Conservation (phyloP, 2,888 invertebrate genomes). For the Rhaphigaster nebulosa region DNA sequence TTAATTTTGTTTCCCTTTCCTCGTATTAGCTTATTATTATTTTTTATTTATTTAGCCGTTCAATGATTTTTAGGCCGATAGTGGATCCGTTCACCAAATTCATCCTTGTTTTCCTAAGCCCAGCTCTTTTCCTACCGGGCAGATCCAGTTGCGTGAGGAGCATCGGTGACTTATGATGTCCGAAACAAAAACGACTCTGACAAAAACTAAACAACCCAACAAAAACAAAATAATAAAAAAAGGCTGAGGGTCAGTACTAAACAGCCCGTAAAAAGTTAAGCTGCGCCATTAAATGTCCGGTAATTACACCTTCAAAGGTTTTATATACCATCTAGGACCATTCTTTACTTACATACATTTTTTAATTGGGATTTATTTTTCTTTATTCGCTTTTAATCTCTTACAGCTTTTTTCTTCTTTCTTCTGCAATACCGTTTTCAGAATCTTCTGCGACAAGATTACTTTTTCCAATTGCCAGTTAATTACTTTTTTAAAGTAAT, state of each 20-base stretch:
- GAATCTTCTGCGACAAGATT: constrained; percentile 1
- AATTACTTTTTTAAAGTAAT: constrained; percentile 31
- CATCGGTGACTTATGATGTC: constrained; percentile 17
- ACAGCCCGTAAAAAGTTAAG: constrained; percentile 48
- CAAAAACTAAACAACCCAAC: constrained; percentile 31
- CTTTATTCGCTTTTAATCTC: constrained; percentile 30
- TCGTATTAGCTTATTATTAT: no score
- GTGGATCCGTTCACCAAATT: no score
- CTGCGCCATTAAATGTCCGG: constrained; percentile 22
- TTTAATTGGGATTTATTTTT: not conserved
- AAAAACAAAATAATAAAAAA: constrained; percentile 5
- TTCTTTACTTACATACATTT: constrained; percentile 49
- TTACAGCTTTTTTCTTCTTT: not conserved
- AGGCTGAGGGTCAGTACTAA: not conserved
- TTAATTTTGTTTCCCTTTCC: no score
- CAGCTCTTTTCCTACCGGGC: not conserved
- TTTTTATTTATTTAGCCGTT: no score
- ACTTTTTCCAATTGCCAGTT: constrained; percentile 27
- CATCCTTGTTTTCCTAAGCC: no score
- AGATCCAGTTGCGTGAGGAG: not conserved
- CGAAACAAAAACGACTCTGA: constrained; percentile 1
- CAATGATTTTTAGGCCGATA: no score
- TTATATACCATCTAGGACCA: constrained; percentile 44
- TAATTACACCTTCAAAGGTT: constrained; percentile 9
- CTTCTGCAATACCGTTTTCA: constrained; percentile 9